phyloP scores from a whole-genome alignment of 2,888 invertebrate genomes.

The Pseudanteris insignis region DNA sequence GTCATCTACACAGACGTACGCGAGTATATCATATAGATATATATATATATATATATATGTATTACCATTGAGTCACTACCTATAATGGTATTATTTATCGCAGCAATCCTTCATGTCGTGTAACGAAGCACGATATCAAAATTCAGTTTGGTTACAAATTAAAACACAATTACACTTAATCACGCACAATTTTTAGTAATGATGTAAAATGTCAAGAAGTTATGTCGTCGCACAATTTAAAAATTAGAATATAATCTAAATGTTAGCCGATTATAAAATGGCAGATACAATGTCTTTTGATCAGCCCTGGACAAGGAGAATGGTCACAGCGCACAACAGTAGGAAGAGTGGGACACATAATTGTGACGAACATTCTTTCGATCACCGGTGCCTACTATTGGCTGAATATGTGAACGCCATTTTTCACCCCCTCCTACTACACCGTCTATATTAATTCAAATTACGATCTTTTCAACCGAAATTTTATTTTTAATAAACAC shows the following conservation, averaged over 20 bases:
- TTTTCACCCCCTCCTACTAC: not conserved
- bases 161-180: no score
- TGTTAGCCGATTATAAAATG: conserved; percentile 14
- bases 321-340: conserved; percentile 4
- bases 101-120: conserved; percentile 11
- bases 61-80: conserved; percentile 39
- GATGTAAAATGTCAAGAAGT: not conserved
- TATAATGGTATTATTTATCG: conserved; percentile 26
- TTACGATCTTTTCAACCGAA: no score
- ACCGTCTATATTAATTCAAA: no score
- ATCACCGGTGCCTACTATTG: not conserved
- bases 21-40: not conserved
- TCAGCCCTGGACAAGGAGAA: conserved; percentile 3
- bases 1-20: conserved; percentile 28
- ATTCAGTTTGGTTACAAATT: no score
- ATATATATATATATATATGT: conserved; percentile 3
- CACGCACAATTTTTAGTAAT: no score
- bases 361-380: not conserved
- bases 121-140: not conserved
- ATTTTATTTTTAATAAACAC: no score
- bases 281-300: conserved; percentile 10
- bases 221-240: conserved; percentile 1
- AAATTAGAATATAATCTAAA: not conserved
- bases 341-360: conserved; percentile 1
- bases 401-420: not conserved